Conservation (phyloP, 2,888 invertebrate species). For the Sceliomorpha sp. region DNA sequence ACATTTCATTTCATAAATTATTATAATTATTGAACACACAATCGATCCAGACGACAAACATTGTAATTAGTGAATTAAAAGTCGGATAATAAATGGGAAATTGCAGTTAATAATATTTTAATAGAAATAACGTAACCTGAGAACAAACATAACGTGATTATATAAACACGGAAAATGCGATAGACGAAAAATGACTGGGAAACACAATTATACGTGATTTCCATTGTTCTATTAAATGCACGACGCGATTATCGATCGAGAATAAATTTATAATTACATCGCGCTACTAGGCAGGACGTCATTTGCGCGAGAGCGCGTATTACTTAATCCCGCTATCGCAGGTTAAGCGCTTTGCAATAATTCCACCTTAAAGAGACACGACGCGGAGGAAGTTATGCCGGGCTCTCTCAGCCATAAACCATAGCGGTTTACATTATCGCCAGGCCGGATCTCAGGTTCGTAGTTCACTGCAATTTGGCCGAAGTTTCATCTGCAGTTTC, state of each 20-base stretch:
- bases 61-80: too few species aligned
- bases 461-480: slow-evolving; percentile 73
- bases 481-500: slow-evolving; percentile 50
- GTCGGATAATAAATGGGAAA: too few species aligned
- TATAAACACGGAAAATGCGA: slow-evolving; percentile 4
- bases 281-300: slow-evolving; percentile 55
- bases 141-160: slow-evolving; percentile 22
- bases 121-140: slow-evolving; percentile 21
- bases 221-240: slow-evolving; percentile 34
- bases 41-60: too few species aligned
- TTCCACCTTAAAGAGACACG: slow-evolving; percentile 57
- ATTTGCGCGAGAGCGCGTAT: slow-evolving; percentile 61
- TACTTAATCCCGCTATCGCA: slow-evolving; percentile 63
- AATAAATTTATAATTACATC: slow-evolving; percentile 54
- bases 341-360: slow-evolving; percentile 62
- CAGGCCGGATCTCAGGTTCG: slow-evolving; percentile 72
- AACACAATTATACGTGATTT: slow-evolving; percentile 21
- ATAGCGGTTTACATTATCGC: slow-evolving; percentile 75
- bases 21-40: too few species aligned
- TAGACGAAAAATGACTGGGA: slow-evolving; percentile 18
- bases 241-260: slow-evolving; percentile 38
- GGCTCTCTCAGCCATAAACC: slow-evolving; percentile 73
- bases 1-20: too few species aligned
- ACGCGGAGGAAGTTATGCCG: slow-evolving; percentile 56
- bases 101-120: neutral